Conservation (phyloP, 2,888 invertebrate species). For the Odontomyia ornata region DNA sequence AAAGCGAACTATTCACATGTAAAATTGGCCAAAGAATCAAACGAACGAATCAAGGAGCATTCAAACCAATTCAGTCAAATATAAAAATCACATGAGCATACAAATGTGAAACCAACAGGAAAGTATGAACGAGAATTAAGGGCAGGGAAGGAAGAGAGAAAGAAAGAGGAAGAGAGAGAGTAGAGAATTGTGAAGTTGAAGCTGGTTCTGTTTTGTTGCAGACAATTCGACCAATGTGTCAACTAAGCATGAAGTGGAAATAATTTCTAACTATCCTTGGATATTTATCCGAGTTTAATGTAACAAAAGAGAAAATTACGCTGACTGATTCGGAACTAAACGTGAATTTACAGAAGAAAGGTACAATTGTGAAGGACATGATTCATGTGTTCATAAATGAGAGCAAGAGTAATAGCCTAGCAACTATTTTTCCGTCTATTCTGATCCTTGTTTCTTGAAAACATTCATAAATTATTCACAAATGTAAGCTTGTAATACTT, state of each 20-base stretch:
- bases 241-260: background rate
- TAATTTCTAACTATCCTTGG: background rate
- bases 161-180: no score
- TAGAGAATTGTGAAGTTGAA: background rate
- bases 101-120: background rate
- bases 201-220: background rate
- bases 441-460: no score
- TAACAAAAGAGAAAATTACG: no score
- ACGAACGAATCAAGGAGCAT: background rate
- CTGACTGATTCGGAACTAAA: no score
- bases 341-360: no score
- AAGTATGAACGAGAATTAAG: background rate
- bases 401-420: no score
- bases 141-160: no score
- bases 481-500: no score
- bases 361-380: no score
- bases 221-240: background rate
- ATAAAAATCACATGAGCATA: background rate
- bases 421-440: no score
- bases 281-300: background rate
- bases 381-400: no score
- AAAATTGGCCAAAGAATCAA: background rate
- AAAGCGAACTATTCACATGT: background rate
- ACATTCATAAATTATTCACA: no score
- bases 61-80: background rate